A percentile compares a stretch with the other conserved stretches of the same genome.
Conservation (phyloP, 2,888 invertebrate genomes). For the Teinopalpus imperialis region DNA sequence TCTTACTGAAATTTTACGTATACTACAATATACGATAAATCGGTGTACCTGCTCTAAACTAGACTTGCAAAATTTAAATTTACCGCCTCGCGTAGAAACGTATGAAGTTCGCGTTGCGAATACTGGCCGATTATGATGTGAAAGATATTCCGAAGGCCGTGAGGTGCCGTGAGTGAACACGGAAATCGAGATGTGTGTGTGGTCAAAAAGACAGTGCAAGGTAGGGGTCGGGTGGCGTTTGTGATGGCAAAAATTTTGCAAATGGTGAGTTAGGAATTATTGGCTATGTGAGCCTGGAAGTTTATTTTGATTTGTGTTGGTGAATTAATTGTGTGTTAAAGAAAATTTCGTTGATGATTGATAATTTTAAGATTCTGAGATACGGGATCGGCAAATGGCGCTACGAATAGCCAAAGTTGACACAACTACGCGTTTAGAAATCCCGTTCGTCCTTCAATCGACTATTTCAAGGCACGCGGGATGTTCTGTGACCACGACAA, state of each 20-base stretch:
- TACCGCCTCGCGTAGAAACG: conserved; percentile 70
- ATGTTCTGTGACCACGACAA: conserved; percentile 69
- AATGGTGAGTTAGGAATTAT: conserved; percentile 87
- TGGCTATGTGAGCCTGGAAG: conserved; percentile 58
- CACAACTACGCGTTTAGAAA: conserved; percentile 81
- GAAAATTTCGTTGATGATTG: conserved; percentile 68
- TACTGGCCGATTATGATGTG: conserved; percentile 84
- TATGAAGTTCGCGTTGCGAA: conserved; percentile 83
- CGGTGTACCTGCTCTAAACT: background rate
- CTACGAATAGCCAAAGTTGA: conserved; percentile 81
- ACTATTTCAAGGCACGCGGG: conserved; percentile 66
- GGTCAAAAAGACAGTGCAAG: conserved; percentile 87
- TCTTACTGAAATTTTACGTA: background rate
- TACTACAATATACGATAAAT: background rate
- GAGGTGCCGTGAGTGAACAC: conserved; percentile 77
- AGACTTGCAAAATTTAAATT: conserved; percentile 64
- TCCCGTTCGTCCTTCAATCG: conserved; percentile 65
- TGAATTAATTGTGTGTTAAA: conserved; percentile 65
- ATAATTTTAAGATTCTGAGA: conserved; percentile 71
- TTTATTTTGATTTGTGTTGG: conserved; percentile 64
- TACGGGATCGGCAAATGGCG: conserved; percentile 81
- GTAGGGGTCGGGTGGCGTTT: conserved; percentile 90
- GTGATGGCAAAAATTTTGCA: conserved; percentile 90
- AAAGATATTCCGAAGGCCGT: conserved; percentile 85
- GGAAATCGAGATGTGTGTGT: conserved; percentile 83